Evolutionary conservation across 2,113 vertebrate species (phyloP), one percentile per base, ranked within the genome.

Genomic region (Leptobrachium leishanense): DNA sequence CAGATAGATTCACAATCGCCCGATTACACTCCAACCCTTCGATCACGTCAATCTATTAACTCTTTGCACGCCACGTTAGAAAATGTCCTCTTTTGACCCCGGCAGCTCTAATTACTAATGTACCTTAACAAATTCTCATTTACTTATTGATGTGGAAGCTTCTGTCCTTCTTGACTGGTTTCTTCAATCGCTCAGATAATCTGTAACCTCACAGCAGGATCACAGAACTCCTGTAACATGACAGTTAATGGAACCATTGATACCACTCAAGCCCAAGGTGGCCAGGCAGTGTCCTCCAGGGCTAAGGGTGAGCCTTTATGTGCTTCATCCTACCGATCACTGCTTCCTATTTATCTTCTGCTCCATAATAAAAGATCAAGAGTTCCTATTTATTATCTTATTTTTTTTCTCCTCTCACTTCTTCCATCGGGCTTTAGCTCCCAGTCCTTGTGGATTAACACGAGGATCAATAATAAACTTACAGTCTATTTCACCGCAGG

Each of bases 401-500:
- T 94, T 95, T 93, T 94, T 89, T 50, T 5, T 8, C 90, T 86
- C 92, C 90, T 89, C 84, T 95, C 90, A 85, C 92, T 90, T 89
- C 84, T 95, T 95, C 90, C 91, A 86, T 85, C 83, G 93, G 93
- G 91, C 93, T 87, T 90, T 92, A 92, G 93, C 94, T 90, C 94
- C 92, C 93, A 94, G 93, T 92, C 91, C 94, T 95, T 97, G 98
- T 98, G 95, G 96, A 99, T 98, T 98, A 98, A 95, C 90, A 91
- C 88, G 76, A 85, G 92, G 92, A 97, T 98, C 96, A 94, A 98
- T 99, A 96, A 90, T 89, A 91, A 94, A 93, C 96, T 95, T 95
- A 92, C 92, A 94, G 92, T 89, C 92, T 90, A 86, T 92, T 91
- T 94, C 92, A 94, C 93, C 86, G 93, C 93, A 90, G 90, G 92